These are phyloP conservation scores for Corythornis madagascariensis DNA, from an alignment of 2,113 vertebrate genomes.

Conservation along the genomic window DNA sequence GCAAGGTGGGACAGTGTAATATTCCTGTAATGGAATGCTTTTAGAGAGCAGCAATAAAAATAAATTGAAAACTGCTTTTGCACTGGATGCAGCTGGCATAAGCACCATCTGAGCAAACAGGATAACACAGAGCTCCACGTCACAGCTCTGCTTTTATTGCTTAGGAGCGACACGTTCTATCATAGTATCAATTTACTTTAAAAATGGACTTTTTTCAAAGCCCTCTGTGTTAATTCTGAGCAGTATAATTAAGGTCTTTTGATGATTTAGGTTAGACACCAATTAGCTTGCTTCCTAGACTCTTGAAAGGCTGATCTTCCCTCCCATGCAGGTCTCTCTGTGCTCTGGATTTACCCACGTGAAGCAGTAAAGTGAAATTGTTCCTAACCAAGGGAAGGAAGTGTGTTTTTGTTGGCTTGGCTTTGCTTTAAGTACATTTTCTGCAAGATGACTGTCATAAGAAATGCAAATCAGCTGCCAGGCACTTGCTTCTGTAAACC, in stretches of 20 bases:
- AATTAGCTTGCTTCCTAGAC: conserved; percentile 58
- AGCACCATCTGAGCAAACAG: conserved; percentile 72
- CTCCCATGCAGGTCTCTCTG: neutral
- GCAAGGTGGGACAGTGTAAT: conserved; percentile 68
- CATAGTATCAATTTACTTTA: conserved; percentile 70
- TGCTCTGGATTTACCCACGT: conserved; percentile 17
- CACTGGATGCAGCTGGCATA: conserved; percentile 70
- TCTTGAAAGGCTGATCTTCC: conserved; percentile 9
- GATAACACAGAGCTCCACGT: conserved; percentile 63
- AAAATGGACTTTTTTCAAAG: conserved; percentile 58
- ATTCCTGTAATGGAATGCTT: conserved; percentile 81
- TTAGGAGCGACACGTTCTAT: conserved; percentile 54
- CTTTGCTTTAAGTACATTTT: conserved; percentile 8
- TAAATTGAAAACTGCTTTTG: conserved; percentile 78
- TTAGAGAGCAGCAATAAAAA: conserved; percentile 81
- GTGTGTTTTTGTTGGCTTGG: neutral
- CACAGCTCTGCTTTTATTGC: conserved; percentile 68
- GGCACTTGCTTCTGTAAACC: neutral
- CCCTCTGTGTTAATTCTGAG: conserved; percentile 60
- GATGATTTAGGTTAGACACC: conserved; percentile 67
- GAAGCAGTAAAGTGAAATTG: conserved; percentile 34
- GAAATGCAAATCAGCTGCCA: neutral
- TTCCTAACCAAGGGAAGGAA: neutral
- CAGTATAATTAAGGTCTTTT: conserved; percentile 71
- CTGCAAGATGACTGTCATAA: neutral